Conservation (phyloP, 2,113 vertebrate species). For the Menura novaehollandiae region DNA sequence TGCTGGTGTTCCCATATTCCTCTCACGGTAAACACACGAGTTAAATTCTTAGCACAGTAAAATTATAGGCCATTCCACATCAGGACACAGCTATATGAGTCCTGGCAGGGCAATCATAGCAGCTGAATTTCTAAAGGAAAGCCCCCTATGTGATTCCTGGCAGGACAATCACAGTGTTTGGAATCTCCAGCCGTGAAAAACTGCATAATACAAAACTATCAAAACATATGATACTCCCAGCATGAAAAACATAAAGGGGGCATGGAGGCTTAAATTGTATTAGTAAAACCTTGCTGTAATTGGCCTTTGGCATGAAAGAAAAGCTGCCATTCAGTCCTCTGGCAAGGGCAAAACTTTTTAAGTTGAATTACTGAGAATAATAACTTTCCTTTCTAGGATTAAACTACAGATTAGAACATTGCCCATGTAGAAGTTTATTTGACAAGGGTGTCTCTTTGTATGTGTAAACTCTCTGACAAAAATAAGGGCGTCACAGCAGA, state of each 20-base stretch:
- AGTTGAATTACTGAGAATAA: slow-evolving; percentile 27
- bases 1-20: neutral
- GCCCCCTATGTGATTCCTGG: slow-evolving; percentile 43
- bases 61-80: neutral
- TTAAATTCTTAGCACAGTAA: neutral
- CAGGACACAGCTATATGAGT: neutral
- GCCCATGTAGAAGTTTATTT: neutral
- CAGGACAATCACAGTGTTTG: slow-evolving; percentile 43
- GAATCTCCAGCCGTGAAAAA: slow-evolving; percentile 47
- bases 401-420: neutral
- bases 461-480: neutral
- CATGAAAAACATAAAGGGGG: slow-evolving; percentile 20
- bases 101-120: slow-evolving; percentile 9
- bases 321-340: neutral
- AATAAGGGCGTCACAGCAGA: neutral
- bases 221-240: slow-evolving; percentile 56
- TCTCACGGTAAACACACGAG: neutral
- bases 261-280: slow-evolving; percentile 19
- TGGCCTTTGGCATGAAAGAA: neutral
- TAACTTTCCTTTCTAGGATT: neutral
- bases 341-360: neutral
- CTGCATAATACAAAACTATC: slow-evolving; percentile 44
- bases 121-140: slow-evolving; percentile 42
- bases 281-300: slow-evolving; percentile 47
- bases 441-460: neutral